These are phyloP conservation scores for Plestiodon gilberti DNA, from an alignment of 2,113 vertebrate species.

Conservation along the genomic window DNA sequence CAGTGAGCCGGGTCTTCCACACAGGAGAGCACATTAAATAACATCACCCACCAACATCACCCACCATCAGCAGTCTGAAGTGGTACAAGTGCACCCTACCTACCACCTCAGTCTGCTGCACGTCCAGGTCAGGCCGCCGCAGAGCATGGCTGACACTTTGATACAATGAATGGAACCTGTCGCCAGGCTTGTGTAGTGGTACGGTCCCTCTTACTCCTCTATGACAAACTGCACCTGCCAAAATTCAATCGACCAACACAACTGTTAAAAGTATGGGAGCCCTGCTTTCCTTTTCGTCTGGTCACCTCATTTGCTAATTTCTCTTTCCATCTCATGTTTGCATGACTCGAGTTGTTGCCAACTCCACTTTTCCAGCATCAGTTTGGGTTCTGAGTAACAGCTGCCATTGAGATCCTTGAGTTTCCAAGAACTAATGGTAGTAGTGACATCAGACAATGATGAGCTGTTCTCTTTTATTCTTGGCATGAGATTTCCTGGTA, in stretches of 20 bases:
- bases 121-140: neutral
- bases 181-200: neutral
- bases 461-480: neutral
- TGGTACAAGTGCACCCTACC: neutral
- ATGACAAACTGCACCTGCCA: neutral
- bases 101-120: neutral
- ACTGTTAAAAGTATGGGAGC: neutral
- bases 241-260: neutral
- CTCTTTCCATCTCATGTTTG: conserved; percentile 1
- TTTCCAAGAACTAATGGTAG: neutral
- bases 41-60: neutral
- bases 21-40: neutral
- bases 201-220: neutral
- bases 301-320: fast-evolving
- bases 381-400: neutral
- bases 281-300: neutral
- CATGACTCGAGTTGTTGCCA: neutral
- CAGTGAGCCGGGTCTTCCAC: neutral
- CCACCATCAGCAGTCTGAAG: neutral
- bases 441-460: neutral
- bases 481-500: neutral
- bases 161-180: neutral
- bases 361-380: neutral
- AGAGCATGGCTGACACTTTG: no score
- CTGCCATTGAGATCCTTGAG: neutral